Evolutionary conservation across 2,797 vertebrate genomes (phyloP).

Genomic region (Vespertilio murinus): DNA sequence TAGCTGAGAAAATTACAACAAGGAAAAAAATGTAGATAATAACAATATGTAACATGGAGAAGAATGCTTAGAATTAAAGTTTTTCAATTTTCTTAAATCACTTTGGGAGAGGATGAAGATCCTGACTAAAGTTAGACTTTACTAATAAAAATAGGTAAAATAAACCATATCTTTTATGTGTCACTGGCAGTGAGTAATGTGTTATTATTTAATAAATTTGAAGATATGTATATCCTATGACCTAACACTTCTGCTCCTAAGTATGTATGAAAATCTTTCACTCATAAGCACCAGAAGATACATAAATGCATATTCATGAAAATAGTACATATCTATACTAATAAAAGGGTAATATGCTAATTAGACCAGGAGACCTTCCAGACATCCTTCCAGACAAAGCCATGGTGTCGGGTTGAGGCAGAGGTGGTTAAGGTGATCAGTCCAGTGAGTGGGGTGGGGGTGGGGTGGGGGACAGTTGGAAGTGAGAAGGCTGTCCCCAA

Average conservation of each 20-base stretch:
- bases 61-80: neutral
- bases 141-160: conserved; percentile 15
- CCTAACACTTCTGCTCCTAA: neutral
- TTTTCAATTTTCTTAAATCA: neutral
- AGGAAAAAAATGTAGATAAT: neutral
- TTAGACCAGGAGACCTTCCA: too few relatives aligned
- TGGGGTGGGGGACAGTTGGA: too few relatives aligned
- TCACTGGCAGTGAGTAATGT: neutral
- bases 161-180: neutral
- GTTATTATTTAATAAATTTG: conserved; percentile 15
- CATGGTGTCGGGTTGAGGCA: too few relatives aligned
- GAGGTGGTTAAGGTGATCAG: too few relatives aligned
- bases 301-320: neutral
- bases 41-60: neutral
- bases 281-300: neutral
- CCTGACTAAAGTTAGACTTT: conserved; percentile 1
- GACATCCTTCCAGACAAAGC: too few relatives aligned
- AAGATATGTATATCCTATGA: neutral
- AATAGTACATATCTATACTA: neutral
- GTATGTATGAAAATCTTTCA: neutral
- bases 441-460: too few relatives aligned
- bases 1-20: neutral
- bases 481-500: too few relatives aligned
- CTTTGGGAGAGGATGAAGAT: neutral
- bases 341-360: too few relatives aligned